Evolutionary conservation across 2,797 vertebrate genomes (phyloP), one percentile per base, ranked within the genome.

Genomic region (Peromyscus melanophrys): DNA sequence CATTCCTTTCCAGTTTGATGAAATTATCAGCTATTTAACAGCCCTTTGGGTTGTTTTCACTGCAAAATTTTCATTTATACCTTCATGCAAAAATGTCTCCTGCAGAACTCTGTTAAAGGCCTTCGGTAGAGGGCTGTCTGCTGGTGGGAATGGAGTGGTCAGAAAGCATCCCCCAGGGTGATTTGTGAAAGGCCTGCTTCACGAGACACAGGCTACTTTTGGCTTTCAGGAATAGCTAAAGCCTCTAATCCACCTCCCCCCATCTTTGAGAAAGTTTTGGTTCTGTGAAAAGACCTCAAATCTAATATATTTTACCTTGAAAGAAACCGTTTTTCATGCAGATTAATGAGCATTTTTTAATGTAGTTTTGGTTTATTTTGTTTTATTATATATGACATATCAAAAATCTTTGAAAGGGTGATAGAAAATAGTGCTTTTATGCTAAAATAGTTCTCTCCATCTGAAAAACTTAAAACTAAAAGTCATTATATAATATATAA

Each of bases 11-110:
- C 46, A 57, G 96, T 55, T 92, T 0, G 31, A 97, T 97, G 95
- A 98, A 97, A 98, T 98, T 97, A 98, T 95, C 97, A 97, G 90
- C 80, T 89, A 40, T 96, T 98, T 97, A 98, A 96, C 84, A 97
- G 87, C 59, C 81, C 96, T 98, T 98, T 67, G 89, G 77, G 37
- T 61, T 95, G 78, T 97, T 98, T 89, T 97, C 88, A 96, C 69
- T 95, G 37, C 14, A 94, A 43, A 82, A 40, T 83, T 98, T 98
- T 98, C 97, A 97, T 97, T 94, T 96, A 95, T 82, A 94, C 12
- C 77, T 97, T 89, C 98, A 97, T 94, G 90, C 31, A 96, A 96
- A 98, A 81, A 95, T 37, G 71, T 37, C 31, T 43, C 52, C 16
- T 76, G 11, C 40, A 59, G 73, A 55, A 83, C 73, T 85, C 40